A percentile compares a stretch with the other conserved stretches of the same genome.
phyloP scores from a whole-genome alignment of 2,888 invertebrate species.

The Fragum sueziense region DNA sequence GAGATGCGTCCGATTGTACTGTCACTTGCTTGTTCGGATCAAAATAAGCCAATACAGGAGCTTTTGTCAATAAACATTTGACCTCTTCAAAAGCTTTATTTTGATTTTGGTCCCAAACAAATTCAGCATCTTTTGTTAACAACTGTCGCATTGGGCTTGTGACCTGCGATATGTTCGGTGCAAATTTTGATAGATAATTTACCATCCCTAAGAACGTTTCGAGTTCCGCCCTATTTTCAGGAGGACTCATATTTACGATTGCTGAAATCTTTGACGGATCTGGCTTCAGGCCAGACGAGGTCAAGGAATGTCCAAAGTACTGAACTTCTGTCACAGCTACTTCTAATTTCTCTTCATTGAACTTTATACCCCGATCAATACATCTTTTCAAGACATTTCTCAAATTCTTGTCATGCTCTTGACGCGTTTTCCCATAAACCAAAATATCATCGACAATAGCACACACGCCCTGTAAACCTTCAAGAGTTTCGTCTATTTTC shows the following conservation, averaged over 20 bases:
- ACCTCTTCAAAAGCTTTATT: no score
- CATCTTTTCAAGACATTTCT: conserved; percentile 11
- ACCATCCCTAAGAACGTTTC: conserved; percentile 20
- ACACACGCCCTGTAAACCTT: conserved; percentile 41
- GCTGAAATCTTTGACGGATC: conserved; percentile 12
- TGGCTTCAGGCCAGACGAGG: conserved; percentile 17
- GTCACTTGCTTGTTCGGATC: no score
- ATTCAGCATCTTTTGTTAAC: background rate
- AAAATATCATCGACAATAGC: conserved; percentile 42
- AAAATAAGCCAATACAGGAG: no score
- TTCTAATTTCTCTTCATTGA: conserved; percentile 38
- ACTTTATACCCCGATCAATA: conserved; percentile 21
- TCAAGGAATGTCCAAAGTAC: conserved; percentile 27
- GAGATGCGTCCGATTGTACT: no score
- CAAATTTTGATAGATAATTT: conserved; percentile 14
- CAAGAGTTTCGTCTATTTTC: conserved; percentile 41
- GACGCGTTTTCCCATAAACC: conserved; percentile 27
- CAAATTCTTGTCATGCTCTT: conserved; percentile 26
- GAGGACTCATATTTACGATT: conserved; percentile 5
- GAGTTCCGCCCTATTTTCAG: background rate
- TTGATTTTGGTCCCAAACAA: conserved; percentile 19
- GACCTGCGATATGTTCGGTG: conserved; percentile 20
- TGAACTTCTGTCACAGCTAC: conserved; percentile 21
- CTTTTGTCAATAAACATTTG: no score
- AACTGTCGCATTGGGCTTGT: conserved; percentile 13